phyloP scores from a whole-genome alignment of 2,888 invertebrate species.

The Hypolimnas misippus region DNA sequence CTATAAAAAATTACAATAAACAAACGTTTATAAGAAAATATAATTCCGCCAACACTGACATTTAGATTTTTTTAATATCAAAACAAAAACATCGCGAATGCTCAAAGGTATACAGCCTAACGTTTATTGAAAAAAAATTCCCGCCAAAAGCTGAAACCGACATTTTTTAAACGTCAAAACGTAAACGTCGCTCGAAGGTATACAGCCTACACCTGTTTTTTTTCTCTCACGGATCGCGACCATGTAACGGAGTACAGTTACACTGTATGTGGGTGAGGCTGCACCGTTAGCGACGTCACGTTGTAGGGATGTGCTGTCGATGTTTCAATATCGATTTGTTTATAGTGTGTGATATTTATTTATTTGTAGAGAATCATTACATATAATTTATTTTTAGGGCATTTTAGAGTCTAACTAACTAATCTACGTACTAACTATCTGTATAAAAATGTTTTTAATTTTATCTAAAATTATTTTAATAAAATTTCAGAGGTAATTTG shows the following conservation, averaged over 20 bases:
- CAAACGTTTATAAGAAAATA: no score
- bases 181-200: conserved; percentile 40
- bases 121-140: background rate
- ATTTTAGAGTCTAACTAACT: no score
- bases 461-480: no score
- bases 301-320: conserved; percentile 51
- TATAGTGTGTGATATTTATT: background rate
- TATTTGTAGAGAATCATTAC: background rate
- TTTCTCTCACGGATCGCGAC: conserved; percentile 71
- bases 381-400: background rate
- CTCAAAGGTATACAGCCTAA: background rate
- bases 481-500: no score
- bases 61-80: no score
- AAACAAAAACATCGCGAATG: no score
- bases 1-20: no score
- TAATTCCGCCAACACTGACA: no score
- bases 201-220: conserved; percentile 46
- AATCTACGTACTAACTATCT: no score
- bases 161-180: conserved; percentile 22
- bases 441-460: no score
- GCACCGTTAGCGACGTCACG: conserved; percentile 78
- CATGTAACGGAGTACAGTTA: conserved; percentile 80
- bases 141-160: conserved; percentile 25
- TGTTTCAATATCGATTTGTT: conserved; percentile 19
- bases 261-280: conserved; percentile 80